Evolutionary conservation across 2,888 invertebrate genomes (phyloP).

Genomic region (Eupithecia tripunctaria): DNA sequence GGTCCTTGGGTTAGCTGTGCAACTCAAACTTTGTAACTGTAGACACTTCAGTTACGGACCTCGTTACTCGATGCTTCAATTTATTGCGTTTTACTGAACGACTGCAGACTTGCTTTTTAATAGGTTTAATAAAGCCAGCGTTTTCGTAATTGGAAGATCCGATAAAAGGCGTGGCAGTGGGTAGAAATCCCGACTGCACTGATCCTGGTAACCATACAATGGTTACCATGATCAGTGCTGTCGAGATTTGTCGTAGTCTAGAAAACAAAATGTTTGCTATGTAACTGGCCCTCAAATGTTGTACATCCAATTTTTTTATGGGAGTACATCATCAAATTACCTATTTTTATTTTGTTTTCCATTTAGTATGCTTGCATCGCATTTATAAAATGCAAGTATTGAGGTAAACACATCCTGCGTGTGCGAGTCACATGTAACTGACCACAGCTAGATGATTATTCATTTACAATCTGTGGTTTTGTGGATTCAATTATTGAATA

Average conservation of each 20-base stretch:
- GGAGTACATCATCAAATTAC: neutral
- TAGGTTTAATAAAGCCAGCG: neutral
- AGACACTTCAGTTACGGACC: constrained; percentile 25
- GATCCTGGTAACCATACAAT: neutral
- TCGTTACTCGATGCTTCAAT: constrained; percentile 25
- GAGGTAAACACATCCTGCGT: neutral
- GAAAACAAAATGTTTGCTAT: neutral
- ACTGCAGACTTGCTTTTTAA: neutral
- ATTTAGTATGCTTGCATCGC: neutral
- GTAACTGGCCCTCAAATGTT: neutral
- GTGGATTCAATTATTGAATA: neutral
- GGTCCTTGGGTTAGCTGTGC: constrained; percentile 43
- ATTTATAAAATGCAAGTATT: neutral
- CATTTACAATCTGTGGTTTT: neutral
- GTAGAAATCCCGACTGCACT: neutral
- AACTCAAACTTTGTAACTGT: constrained; percentile 23
- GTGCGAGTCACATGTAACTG: neutral
- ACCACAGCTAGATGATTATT: neutral
- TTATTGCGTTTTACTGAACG: constrained; percentile 20
- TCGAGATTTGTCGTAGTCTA: no score
- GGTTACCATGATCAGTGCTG: no score
- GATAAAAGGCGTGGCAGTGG: neutral
- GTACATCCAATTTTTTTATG: neutral
- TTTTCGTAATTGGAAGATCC: constrained; percentile 2
- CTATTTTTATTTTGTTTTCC: neutral